Base-by-base conservation (phyloP, 2,113 vertebrate species). In the Seriola quinqueradiata region DNA sequence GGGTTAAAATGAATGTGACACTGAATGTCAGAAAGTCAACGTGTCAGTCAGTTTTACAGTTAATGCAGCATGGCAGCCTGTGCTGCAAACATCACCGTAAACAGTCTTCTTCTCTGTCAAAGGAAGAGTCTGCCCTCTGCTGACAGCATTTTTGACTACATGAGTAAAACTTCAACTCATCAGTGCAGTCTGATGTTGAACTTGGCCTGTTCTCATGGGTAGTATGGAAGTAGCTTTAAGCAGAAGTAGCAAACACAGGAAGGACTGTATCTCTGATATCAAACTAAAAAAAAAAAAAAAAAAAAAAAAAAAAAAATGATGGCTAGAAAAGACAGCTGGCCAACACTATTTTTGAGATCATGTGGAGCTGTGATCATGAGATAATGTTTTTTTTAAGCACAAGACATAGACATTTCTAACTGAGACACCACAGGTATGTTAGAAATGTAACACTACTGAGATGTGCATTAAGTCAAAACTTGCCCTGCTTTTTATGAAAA, bases 101-200 rank as follows among this genome's bases (percentile, higher is more conserved):
- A 44, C 11, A 4, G 54, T 3, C 14, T 46, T 23, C 23, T 13
- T 48, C 68, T 83, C 78, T 90, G 91, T 86, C 46, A 90, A 91
- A 94, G 93, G 89, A 93, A 65, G 81, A 93, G 90, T 54, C 90
- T 95, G 94, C 90, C 93, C 95, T 94, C 94, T 95, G 90, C 94
- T 94, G 95, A 75, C 61, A 0, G 42, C 28, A 32, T 7, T 1
- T 17, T 1, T 25, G 85, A 92, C 74, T 81, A 38, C 80, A 72
- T 0, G 3, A 75, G 25, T 28, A 59, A 46, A 5, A 32, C 28
- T 32, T 48, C 38, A 3, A 21, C 36, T 16, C 4, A 7, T 67
- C 46, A 10, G 5, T 25, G 17, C 36, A 61, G 54, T 34, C 14
- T 34, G n/a, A 58, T 19, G 40, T 44, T 19, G 16, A 38, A 11